A percentile compares a stretch with the other conserved stretches of the same genome.
These are phyloP conservation scores for Phalacrocorax aristotelis DNA, from an alignment of 2,113 vertebrate genomes.

Conservation along the genomic window DNA sequence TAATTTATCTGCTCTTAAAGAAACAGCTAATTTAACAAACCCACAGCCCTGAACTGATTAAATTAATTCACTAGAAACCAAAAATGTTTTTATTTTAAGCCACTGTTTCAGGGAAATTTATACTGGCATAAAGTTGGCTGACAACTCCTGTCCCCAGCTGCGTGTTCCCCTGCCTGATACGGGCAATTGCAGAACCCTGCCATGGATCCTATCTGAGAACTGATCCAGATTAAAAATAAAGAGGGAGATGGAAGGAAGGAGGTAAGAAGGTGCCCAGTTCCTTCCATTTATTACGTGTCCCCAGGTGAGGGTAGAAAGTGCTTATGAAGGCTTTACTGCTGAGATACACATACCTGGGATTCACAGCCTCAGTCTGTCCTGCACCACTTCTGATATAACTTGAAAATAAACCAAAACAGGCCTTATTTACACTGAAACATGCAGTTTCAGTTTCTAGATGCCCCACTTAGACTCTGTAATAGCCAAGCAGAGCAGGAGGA, in stretches of 20 bases:
- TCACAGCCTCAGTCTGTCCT: not conserved
- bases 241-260: not conserved
- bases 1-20: not conserved
- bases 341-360: fast-evolving
- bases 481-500: not conserved
- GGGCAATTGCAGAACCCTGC: not conserved
- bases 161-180: not conserved
- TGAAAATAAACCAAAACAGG: not conserved
- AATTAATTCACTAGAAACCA: not conserved
- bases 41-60: not conserved
- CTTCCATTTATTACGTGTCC: not conserved
- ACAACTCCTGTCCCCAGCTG: not conserved
- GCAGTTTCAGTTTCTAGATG: not conserved
- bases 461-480: not conserved
- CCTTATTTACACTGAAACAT: not conserved
- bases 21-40: not conserved
- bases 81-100: not conserved
- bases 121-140: not conserved
- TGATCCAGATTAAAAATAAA: not conserved
- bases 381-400: not conserved
- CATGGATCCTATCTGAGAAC: not conserved
- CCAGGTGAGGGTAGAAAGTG: not conserved
- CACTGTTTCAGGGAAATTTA: not conserved
- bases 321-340: not conserved
- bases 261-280: not conserved